Conservation (phyloP, 35 echinoderm and acorn worm genomes). For the Heliocidaris tuberculata region DNA sequence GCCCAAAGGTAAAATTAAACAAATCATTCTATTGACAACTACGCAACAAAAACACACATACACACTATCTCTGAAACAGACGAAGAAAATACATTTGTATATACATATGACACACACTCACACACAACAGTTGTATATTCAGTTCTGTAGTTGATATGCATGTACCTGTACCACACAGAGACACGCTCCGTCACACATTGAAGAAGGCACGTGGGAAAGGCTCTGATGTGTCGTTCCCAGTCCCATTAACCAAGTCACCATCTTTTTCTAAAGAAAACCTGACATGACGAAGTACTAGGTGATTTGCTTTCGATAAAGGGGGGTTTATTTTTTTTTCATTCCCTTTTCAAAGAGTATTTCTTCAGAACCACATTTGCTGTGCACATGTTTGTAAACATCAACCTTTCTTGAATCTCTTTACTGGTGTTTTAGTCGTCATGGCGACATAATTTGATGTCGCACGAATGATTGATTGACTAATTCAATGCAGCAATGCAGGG, state of each 20-base stretch:
- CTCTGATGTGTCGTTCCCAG: neutral
- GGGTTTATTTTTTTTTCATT: neutral
- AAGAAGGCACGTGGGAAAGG: slow-evolving; percentile 1
- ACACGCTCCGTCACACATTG: slow-evolving; percentile 27
- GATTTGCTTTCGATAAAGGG: neutral
- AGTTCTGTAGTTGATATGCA: slow-evolving; percentile 15
- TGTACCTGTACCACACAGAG: slow-evolving; percentile 8
- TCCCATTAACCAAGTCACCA: slow-evolving; percentile 26
- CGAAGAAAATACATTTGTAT: slow-evolving; percentile 25
- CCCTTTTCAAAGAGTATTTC: neutral
- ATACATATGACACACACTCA: slow-evolving; percentile 25
- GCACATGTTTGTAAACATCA: slow-evolving; percentile 27
- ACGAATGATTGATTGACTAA: slow-evolving; percentile 40
- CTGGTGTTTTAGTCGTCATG: neutral
- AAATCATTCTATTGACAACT: neutral
- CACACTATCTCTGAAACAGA: slow-evolving; percentile 40
- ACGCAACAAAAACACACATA: neutral
- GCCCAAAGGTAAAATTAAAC: neutral
- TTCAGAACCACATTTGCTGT: slow-evolving; percentile 1
- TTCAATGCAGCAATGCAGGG: slow-evolving; percentile 1
- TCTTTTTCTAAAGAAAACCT: neutral
- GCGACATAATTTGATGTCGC: neutral
- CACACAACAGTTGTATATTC: neutral
- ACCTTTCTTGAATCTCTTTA: neutral
- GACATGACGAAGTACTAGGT: neutral